These are phyloP conservation scores for Archivesica marissinica DNA, from an alignment of 1,140 invertebrate genomes.

Conservation along the genomic window DNA sequence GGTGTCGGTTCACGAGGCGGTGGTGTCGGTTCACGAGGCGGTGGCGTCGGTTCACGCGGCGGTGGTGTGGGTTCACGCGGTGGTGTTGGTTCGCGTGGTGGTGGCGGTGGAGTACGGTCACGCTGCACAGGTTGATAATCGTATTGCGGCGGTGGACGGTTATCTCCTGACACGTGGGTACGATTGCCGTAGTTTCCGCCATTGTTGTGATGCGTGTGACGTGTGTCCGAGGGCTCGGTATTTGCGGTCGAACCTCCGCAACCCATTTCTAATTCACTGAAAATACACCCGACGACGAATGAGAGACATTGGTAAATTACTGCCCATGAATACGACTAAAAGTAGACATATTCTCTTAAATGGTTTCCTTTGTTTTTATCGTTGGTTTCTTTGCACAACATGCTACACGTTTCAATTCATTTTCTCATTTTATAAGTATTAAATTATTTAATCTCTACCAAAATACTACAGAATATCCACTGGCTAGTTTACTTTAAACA, in stretches of 20 bases:
- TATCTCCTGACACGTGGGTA: background rate
- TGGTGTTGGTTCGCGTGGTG: background rate
- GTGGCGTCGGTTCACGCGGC: constrained; percentile 44
- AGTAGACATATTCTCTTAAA: too few species aligned
- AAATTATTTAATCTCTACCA: too few species aligned
- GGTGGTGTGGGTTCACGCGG: constrained; percentile 21
- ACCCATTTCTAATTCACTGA: constrained; percentile 44
- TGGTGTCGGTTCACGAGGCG: constrained; percentile 48
- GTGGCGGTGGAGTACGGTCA: constrained; percentile 8
- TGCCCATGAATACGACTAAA: too few species aligned
- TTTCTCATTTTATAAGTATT: too few species aligned
- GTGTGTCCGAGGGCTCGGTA: background rate
- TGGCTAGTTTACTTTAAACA: too few species aligned
- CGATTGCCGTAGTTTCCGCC: background rate
- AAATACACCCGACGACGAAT: background rate
- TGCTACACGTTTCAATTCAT: too few species aligned
- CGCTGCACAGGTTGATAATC: background rate
- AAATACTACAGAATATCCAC: too few species aligned
- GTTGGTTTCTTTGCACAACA: too few species aligned
- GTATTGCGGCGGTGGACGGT: background rate
- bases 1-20: constrained; percentile 47
- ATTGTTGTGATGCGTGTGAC: background rate
- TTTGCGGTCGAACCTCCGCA: background rate
- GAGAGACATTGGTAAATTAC: background rate
- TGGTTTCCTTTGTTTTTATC: too few species aligned